Evolutionary conservation across 2,113 vertebrate genomes (phyloP).

Genomic region (Cyprinodon variegatus): DNA sequence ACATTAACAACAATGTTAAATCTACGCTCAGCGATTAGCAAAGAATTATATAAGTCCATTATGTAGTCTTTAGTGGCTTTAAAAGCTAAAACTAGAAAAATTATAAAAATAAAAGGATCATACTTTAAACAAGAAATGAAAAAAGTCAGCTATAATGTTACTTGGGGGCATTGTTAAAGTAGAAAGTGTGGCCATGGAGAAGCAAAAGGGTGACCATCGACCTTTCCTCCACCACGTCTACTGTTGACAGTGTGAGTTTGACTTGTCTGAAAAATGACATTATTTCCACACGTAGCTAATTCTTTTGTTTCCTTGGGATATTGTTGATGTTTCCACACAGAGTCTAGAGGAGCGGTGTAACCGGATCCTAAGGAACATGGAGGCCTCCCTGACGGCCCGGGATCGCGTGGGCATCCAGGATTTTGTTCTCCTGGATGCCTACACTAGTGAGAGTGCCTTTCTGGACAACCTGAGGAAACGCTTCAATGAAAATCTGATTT

Average conservation of each 20-base stretch:
- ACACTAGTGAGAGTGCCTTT: constrained; percentile 92
- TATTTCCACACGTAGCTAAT: not conserved
- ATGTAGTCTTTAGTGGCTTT: not conserved
- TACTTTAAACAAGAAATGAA: constrained; percentile 38
- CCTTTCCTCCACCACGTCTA: not conserved
- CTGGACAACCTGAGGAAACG: constrained; percentile 93
- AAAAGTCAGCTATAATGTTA: not conserved
- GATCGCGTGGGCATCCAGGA: constrained; percentile 96
- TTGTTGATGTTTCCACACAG: constrained; percentile 64
- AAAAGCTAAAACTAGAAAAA: not conserved
- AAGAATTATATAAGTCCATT: not conserved
- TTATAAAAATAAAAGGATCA: not conserved
- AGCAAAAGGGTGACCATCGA: not conserved
- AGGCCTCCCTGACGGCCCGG: constrained; percentile 89
- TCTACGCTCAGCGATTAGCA: not conserved
- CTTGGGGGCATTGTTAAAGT: not conserved
- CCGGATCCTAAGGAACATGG: constrained; percentile 85
- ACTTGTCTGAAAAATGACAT: constrained; percentile 3
- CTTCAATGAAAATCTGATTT: constrained; percentile 95
- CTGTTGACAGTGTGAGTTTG: not conserved
- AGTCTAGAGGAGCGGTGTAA: constrained; percentile 83
- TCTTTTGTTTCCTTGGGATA: not conserved
- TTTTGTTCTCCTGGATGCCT: constrained; percentile 90
- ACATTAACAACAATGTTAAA: not conserved
- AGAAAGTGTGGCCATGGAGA: too few species aligned